Conservation (phyloP, 23 tunicate genomes). For the Corella eumyota region DNA sequence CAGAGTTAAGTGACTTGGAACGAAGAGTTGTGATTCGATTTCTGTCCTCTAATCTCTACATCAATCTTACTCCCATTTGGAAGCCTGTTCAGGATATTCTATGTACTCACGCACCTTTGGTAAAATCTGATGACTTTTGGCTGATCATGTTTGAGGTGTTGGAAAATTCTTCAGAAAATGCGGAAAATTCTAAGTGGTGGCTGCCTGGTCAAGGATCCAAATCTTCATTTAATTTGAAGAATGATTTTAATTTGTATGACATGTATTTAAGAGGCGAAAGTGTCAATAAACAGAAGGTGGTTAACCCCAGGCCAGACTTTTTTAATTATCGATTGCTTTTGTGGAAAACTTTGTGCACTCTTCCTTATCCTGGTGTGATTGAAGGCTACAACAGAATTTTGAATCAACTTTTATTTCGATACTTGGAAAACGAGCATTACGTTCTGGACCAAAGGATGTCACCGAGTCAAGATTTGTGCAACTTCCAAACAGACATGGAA, state of each 20-base stretch:
- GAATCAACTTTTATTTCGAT: constrained; percentile 30
- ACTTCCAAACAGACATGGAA: neutral
- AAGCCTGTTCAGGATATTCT: constrained; percentile 30
- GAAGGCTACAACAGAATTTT: constrained; percentile 27
- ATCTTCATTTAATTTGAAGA: neutral
- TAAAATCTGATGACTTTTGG: constrained; percentile 42
- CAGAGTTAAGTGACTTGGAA: neutral
- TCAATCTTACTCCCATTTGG: constrained; percentile 58
- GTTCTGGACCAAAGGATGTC: constrained; percentile 40
- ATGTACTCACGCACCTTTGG: constrained; percentile 17
- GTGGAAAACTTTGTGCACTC: constrained; percentile 29
- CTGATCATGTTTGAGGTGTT: constrained; percentile 32
- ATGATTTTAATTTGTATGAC: constrained; percentile 6
- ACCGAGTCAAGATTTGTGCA: constrained; percentile 20
- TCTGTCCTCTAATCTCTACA: constrained; percentile 42
- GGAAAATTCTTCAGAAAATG: constrained; percentile 16
- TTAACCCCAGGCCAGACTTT: constrained; percentile 17
- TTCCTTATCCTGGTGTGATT: constrained; percentile 28
- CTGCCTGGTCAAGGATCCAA: neutral
- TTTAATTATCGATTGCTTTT: constrained; percentile 47
- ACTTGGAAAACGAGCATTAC: constrained; percentile 60
- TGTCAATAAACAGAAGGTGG: neutral
- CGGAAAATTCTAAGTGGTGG: constrained; percentile 28
- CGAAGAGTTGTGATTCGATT: constrained; percentile 29
- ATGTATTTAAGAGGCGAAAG: too few species aligned